phyloP scores from a whole-genome alignment of 35 echinoderm and acorn worm species.

The Amphiura filiformis region DNA sequence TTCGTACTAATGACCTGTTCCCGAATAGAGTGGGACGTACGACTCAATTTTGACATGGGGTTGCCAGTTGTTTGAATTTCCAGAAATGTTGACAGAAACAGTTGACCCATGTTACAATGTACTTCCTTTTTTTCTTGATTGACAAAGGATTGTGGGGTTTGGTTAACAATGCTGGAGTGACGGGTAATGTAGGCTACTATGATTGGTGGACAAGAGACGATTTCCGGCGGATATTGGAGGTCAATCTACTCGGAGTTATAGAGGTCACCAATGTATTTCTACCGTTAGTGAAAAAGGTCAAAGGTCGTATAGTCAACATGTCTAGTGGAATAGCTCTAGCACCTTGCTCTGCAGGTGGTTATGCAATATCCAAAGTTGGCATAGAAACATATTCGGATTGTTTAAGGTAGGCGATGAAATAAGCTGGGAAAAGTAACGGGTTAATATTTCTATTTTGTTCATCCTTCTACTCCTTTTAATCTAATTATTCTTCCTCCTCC shows the following conservation, averaged over 20 bases:
- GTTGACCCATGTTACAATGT: no score
- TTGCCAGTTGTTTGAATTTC: no score
- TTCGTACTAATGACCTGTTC: no score
- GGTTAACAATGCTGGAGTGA: conserved; percentile 88
- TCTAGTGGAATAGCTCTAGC: conserved; percentile 49
- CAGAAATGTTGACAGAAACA: no score
- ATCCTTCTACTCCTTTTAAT: no score
- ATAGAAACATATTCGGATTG: conserved; percentile 78
- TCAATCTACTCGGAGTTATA: conserved; percentile 75
- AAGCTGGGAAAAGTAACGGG: background rate
- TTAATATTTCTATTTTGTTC: no score
- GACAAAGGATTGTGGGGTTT: conserved; percentile 94
- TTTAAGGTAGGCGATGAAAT: conserved; percentile 42
- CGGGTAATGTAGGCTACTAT: conserved; percentile 25
- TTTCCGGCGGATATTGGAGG: conserved; percentile 53
- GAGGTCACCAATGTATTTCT: conserved; percentile 83
- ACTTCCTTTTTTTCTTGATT: no score
- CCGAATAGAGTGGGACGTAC: no score
- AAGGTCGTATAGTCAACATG: conserved; percentile 82
- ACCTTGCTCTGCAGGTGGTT: conserved; percentile 30
- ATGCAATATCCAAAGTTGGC: conserved; percentile 74
- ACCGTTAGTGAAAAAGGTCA: conserved; percentile 62
- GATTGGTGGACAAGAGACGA: conserved; percentile 61
- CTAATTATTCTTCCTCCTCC: no score
- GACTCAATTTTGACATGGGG: no score